A percentile compares a stretch with the other conserved stretches of the same genome.
These are phyloP conservation scores for Spatula clypeata DNA, from an alignment of 2,797 vertebrate genomes.

Conservation along the genomic window DNA sequence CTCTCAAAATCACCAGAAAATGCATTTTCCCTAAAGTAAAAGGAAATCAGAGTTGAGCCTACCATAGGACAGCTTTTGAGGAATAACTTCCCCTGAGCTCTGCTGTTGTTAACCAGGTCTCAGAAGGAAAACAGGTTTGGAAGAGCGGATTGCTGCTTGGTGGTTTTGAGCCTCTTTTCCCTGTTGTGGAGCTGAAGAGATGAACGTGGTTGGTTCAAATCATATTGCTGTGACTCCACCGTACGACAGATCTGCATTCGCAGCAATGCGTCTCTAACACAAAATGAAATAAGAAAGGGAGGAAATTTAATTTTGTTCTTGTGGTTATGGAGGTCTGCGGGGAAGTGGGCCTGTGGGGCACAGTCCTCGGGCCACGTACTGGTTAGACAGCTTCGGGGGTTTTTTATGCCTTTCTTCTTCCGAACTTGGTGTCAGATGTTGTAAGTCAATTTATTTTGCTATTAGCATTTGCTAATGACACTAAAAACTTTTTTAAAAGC, in stretches of 20 bases:
- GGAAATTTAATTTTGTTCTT: not conserved
- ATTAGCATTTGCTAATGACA: constrained; percentile 68
- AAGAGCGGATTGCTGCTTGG: not conserved
- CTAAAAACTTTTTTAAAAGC: constrained; percentile 59
- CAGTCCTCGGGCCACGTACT: not conserved
- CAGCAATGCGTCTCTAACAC: constrained; percentile 11
- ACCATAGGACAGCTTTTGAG: fast-evolving
- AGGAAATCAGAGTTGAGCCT: not conserved
- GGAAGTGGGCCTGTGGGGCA: not conserved
- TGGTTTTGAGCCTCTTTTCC: not conserved
- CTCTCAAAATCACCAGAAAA: not conserved
- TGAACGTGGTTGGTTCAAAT: not conserved
- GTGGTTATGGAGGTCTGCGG: constrained; percentile 1
- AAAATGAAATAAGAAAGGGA: constrained; percentile 48
- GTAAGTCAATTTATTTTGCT: constrained; percentile 45
- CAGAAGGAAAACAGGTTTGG: not conserved
- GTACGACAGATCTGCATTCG: not conserved
- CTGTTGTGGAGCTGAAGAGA: not conserved
- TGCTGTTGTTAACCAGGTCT: not conserved
- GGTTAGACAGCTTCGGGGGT: not conserved
- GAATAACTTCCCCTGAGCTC: not conserved
- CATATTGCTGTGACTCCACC: not conserved
- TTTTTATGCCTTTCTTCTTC: not conserved
- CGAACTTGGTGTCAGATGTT: constrained; percentile 31
- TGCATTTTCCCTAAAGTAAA: not conserved